Evolutionary conservation across 2,888 invertebrate genomes (phyloP).

Genomic region (Galerucella nymphaeae): DNA sequence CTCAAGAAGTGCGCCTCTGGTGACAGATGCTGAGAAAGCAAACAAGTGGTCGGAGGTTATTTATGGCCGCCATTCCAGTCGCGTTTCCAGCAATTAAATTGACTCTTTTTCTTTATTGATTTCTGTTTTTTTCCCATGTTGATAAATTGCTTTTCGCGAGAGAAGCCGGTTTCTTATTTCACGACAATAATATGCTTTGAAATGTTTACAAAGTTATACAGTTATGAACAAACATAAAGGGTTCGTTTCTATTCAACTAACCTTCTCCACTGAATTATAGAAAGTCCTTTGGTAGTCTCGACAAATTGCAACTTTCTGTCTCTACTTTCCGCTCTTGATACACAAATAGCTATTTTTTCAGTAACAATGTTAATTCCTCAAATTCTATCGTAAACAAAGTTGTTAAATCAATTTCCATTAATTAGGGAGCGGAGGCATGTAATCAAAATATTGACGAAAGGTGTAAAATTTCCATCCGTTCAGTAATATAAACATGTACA

Average conservation of each 20-base stretch:
- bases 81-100: slow-evolving; percentile 59
- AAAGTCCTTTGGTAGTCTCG: too few relatives aligned
- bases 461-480: not conserved
- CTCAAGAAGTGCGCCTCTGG: slow-evolving; percentile 52
- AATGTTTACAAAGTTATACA: slow-evolving; percentile 5
- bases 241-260: too few relatives aligned
- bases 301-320: too few relatives aligned
- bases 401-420: not conserved
- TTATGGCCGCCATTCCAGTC: slow-evolving; percentile 60
- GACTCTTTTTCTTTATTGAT: slow-evolving; percentile 51
- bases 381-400: not conserved
- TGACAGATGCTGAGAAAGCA: slow-evolving; percentile 61
- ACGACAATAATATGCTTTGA: slow-evolving; percentile 6
- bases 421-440: not conserved
- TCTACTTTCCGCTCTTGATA: too few relatives aligned
- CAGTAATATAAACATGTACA: not conserved
- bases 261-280: too few relatives aligned
- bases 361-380: not conserved
- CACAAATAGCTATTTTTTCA: not conserved
- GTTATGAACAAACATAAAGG: too few relatives aligned
- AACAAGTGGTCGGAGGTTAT: slow-evolving; percentile 65
- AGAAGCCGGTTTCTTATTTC: slow-evolving; percentile 22
- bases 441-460: not conserved
- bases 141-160: slow-evolving; percentile 32
- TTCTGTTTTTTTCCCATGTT: slow-evolving; percentile 37